Conservation (phyloP, 2,888 invertebrate genomes). For the Leptinotarsa tumamoca region DNA sequence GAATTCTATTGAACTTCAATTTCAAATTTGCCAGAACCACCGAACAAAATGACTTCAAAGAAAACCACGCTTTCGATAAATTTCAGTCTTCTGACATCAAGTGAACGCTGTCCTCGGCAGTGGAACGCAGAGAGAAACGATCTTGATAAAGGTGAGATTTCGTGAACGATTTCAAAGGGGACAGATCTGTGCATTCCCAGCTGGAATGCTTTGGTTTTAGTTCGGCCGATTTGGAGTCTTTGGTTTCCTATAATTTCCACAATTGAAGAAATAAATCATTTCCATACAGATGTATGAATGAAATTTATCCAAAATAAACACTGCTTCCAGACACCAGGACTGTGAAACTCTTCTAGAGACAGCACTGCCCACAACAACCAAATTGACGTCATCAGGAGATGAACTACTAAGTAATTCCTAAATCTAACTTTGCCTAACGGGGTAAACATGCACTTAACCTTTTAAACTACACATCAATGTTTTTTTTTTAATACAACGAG, state of each 20-base stretch:
- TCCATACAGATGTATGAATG: not conserved
- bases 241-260: conserved; percentile 48
- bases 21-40: conserved; percentile 13
- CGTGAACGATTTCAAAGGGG: conserved; percentile 57
- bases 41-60: conserved; percentile 18
- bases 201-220: conserved; percentile 61
- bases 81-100: conserved; percentile 66
- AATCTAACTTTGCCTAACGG: too few relatives aligned
- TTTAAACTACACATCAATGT: too few relatives aligned
- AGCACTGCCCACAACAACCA: too few relatives aligned
- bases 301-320: not conserved
- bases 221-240: conserved; percentile 57
- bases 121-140: conserved; percentile 69
- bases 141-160: conserved; percentile 65
- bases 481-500: too few relatives aligned
- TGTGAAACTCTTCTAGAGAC: too few relatives aligned
- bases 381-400: too few relatives aligned
- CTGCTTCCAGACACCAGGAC: too few relatives aligned
- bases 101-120: conserved; percentile 70
- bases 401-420: too few relatives aligned
- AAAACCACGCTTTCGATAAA: conserved; percentile 11
- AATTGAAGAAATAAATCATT: not conserved
- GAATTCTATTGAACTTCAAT: not conserved
- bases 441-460: too few relatives aligned
- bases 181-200: conserved; percentile 61